Evolutionary conservation across 2,113 vertebrate species (phyloP).

Genomic region (Canis aureus): DNA sequence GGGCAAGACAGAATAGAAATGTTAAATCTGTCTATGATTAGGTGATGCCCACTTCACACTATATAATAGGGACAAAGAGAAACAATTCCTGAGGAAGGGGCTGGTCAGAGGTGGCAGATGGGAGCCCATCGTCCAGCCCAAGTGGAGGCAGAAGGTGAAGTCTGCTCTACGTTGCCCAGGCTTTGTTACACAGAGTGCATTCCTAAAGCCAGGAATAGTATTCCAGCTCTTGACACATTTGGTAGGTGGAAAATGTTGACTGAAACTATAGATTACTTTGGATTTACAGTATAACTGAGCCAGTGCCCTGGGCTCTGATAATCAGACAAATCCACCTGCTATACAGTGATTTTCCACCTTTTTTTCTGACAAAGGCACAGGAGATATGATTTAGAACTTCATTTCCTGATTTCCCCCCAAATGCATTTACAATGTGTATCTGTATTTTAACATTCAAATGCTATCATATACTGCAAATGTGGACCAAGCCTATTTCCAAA

Average conservation of each 20-base stretch:
- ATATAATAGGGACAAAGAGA: background rate
- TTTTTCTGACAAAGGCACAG: background rate
- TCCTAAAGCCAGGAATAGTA: background rate
- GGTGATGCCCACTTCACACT: background rate
- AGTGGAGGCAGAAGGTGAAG: background rate
- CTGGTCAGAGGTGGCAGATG: background rate
- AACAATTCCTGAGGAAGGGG: background rate
- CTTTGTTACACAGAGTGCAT: accelerated
- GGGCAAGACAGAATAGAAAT: background rate
- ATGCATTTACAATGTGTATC: background rate
- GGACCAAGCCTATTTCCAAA: background rate
- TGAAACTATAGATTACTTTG: background rate
- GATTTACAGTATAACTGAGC: background rate
- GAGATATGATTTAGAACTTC: background rate
- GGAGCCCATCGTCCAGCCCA: background rate
- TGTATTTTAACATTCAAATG: background rate
- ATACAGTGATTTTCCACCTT: too few species aligned
- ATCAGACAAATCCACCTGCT: background rate
- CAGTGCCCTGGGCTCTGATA: background rate
- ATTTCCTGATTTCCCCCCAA: background rate
- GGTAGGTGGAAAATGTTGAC: background rate
- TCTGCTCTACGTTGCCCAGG: too few species aligned
- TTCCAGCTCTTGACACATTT: background rate
- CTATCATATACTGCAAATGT: background rate
- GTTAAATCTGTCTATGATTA: background rate